Conservation (phyloP, 2,888 invertebrate genomes). For the Rhabditoides inermis region DNA sequence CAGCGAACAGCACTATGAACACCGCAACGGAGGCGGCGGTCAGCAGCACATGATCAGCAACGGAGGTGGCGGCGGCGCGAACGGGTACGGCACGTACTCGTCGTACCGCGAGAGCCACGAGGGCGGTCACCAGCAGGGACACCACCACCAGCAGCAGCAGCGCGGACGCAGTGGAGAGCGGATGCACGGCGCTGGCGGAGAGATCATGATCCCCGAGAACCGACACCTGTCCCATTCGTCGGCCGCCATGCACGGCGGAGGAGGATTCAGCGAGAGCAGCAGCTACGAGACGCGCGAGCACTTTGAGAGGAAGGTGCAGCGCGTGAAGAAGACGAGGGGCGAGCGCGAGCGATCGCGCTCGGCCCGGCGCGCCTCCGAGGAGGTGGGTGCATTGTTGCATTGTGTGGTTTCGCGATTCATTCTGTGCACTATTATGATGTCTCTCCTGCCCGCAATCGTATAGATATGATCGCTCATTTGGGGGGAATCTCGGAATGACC, state of each 20-base stretch:
- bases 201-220: conserved; percentile 60
- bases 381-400: too few species aligned
- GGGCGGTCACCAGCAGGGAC: conserved; percentile 7
- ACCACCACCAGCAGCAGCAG: background rate
- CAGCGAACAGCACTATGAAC: background rate
- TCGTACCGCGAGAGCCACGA: conserved; percentile 15
- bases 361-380: conserved; percentile 13
- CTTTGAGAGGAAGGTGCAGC: conserved; percentile 49
- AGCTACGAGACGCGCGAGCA: conserved; percentile 51
- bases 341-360: conserved; percentile 37
- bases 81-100: conserved; percentile 5
- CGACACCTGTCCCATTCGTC: conserved; percentile 21
- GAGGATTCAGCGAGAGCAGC: conserved; percentile 47
- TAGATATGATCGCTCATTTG: too few species aligned
- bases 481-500: too few species aligned
- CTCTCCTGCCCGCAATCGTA: too few species aligned
- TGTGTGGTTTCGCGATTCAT: too few species aligned
- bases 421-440: too few species aligned
- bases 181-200: conserved; percentile 17
- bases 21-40: conserved; percentile 11
- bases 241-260: too few species aligned
- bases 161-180: background rate
- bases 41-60: too few species aligned
- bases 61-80: conserved; percentile 9
- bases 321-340: conserved; percentile 44